Percentiles rank a stretch among this genome's conserved stretches.
Evolutionary conservation across 2,888 invertebrate species (phyloP).

Genomic region (Hydrotaea cyrtoneurina): DNA sequence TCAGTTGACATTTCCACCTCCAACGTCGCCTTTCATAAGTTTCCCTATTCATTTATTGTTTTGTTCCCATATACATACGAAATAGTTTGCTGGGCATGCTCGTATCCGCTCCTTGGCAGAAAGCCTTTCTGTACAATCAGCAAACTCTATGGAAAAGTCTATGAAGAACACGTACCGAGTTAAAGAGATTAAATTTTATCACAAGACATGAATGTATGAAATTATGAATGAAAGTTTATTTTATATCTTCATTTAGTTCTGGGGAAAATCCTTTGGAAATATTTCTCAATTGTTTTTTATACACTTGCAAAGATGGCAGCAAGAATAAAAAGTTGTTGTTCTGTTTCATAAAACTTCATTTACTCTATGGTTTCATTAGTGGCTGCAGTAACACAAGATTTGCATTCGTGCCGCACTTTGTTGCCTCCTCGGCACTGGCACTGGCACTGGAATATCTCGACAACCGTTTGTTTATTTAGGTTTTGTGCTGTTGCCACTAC

Average conservation of each 20-base stretch:
- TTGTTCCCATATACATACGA: no score
- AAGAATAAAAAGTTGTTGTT: conserved; percentile 41
- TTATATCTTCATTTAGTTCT: conserved; percentile 16
- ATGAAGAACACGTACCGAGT: conserved; percentile 8
- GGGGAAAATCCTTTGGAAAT: conserved; percentile 51
- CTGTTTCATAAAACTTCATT: conserved; percentile 64
- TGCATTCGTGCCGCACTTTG: conserved; percentile 47
- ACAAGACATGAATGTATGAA: conserved; percentile 14
- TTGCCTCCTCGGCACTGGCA: conserved; percentile 4
- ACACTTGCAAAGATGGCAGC: conserved; percentile 41
- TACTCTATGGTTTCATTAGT: conserved; percentile 65
- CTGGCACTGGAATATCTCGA: conserved; percentile 47
- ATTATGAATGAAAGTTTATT: conserved; percentile 23
- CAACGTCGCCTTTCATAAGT: no score
- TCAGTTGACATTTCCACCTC: no score
- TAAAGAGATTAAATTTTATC: conserved; percentile 26
- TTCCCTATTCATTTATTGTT: no score
- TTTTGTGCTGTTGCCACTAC: conserved; percentile 42
- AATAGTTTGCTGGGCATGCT: no score
- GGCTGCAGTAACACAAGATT: conserved; percentile 55
- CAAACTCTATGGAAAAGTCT: neutral
- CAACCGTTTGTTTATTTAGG: conserved; percentile 61
- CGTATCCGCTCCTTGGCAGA: no score
- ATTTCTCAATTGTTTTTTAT: conserved; percentile 56
- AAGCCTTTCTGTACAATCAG: neutral